Evolutionary conservation across 2,888 invertebrate species (phyloP).

Genomic region (Teleogryllus oceanicus): DNA sequence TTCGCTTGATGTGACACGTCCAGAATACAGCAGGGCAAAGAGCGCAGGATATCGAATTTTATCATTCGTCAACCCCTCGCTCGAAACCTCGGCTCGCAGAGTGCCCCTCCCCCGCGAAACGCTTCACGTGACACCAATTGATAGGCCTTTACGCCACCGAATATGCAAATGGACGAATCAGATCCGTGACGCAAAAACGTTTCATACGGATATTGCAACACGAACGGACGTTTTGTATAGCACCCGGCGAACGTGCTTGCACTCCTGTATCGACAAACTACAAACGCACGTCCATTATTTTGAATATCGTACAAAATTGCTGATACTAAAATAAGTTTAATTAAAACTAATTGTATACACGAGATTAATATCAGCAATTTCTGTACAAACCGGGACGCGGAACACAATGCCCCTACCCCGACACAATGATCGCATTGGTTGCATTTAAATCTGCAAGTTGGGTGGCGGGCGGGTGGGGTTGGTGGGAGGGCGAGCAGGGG

Average conservation of each 20-base stretch:
- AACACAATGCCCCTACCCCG: background rate
- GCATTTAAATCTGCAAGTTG: constrained; percentile 7
- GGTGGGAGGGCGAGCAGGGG: no score
- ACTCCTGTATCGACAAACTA: constrained; percentile 9
- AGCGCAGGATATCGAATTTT: background rate
- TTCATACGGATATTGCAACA: constrained; percentile 2
- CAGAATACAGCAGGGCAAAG: no score
- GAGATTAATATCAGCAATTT: constrained; percentile 18
- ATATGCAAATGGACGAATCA: constrained; percentile 18
- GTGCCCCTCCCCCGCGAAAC: background rate
- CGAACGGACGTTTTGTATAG: constrained; percentile 18
- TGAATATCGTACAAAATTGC: constrained; percentile 7
- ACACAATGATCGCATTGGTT: background rate
- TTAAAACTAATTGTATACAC: constrained; percentile 18
- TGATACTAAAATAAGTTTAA: constrained; percentile 18
- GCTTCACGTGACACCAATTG: background rate
- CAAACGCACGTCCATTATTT: constrained; percentile 18
- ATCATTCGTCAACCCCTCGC: background rate
- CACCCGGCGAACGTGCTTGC: background rate
- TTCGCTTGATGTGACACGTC: no score
- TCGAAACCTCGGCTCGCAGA: background rate
- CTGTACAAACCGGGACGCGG: constrained; percentile 4
- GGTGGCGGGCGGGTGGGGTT: no score
- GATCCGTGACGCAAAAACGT: constrained; percentile 11
- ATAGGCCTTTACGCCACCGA: constrained; percentile 3